These are phyloP conservation scores for Sebastes cheni DNA, from an alignment of 2,797 vertebrate species.

Conservation along the genomic window DNA sequence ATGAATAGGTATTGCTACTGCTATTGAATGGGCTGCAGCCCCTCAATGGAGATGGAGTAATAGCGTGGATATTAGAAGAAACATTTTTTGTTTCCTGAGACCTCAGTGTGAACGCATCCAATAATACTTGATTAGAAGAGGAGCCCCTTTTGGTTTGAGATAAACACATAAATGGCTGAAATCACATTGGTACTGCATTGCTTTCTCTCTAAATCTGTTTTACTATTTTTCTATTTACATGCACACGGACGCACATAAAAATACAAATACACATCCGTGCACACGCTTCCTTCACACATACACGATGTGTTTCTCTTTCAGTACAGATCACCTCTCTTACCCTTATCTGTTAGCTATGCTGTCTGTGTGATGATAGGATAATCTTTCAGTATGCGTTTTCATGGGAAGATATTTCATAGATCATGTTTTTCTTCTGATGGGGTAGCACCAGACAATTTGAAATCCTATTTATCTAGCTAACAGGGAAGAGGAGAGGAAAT, in stretches of 20 bases:
- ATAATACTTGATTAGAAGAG: conserved; percentile 62
- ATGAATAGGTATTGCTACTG: conserved; percentile 79
- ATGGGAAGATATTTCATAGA: conserved; percentile 73
- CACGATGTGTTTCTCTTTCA: conserved; percentile 34
- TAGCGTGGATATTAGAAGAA: conserved; percentile 70
- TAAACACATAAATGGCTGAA: not conserved
- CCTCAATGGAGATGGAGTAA: conserved; percentile 72
- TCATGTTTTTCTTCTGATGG: conserved; percentile 71
- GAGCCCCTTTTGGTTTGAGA: conserved; percentile 23
- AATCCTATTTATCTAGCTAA: conserved; percentile 76
- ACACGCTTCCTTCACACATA: conserved; percentile 8
- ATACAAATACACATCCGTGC: not conserved
- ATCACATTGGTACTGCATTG: not conserved
- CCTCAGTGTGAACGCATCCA: conserved; percentile 57
- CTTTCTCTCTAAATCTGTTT: conserved; percentile 35
- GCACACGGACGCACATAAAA: conserved; percentile 22
- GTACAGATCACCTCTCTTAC: conserved; percentile 54
- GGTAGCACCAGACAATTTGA: conserved; percentile 72
- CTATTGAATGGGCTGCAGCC: conserved; percentile 63
- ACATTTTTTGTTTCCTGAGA: conserved; percentile 68
- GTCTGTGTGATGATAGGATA: conserved; percentile 73
- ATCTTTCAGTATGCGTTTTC: conserved; percentile 70
- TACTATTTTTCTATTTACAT: conserved; percentile 17
- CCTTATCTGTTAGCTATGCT: conserved; percentile 61
- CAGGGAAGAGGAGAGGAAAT: conserved; percentile 67